phyloP scores from a whole-genome alignment of 1,140 invertebrate genomes.

The Euschistus heros region DNA sequence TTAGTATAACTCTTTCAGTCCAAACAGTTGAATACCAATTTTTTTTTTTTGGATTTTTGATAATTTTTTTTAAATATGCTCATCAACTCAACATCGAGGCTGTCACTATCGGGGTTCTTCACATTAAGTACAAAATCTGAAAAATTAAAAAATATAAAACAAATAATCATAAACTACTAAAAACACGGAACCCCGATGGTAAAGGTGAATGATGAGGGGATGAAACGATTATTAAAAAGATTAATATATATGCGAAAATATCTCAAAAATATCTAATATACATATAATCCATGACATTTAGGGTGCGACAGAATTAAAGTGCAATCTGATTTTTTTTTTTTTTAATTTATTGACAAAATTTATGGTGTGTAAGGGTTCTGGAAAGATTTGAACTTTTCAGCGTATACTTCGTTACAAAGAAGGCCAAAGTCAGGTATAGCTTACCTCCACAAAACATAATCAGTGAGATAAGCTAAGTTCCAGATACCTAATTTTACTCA shows the following conservation, averaged over 20 bases:
- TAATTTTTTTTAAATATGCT: too few species aligned
- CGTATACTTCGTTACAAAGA: conserved; percentile 23
- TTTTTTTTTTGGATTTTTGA: not conserved
- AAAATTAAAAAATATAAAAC: too few species aligned
- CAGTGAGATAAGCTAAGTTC: conserved; percentile 1
- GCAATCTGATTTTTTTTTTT: conserved; percentile 3
- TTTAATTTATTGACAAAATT: not conserved
- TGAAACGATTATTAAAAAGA: not conserved
- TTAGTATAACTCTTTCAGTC: not conserved
- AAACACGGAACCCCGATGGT: too few species aligned
- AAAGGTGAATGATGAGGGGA: too few species aligned
- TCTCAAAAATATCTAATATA: conserved; percentile 9
- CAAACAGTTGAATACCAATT: not conserved
- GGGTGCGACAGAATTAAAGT: conserved; percentile 13
- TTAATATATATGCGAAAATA: conserved; percentile 8
- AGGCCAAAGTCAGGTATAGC: conserved; percentile 6
- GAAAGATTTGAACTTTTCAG: conserved; percentile 9
- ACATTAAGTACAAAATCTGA: too few species aligned
- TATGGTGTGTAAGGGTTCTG: not conserved
- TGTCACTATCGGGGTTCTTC: too few species aligned
- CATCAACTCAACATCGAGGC: too few species aligned
- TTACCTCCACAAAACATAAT: conserved; percentile 13
- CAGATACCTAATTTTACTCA: conserved; percentile 8
- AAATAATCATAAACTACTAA: too few species aligned
- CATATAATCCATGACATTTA: conserved; percentile 11